Evolutionary conservation across 2,888 invertebrate species (phyloP), one percentile per base, ranked within the genome.

Genomic region (Synanthedon myopaeformis): DNA sequence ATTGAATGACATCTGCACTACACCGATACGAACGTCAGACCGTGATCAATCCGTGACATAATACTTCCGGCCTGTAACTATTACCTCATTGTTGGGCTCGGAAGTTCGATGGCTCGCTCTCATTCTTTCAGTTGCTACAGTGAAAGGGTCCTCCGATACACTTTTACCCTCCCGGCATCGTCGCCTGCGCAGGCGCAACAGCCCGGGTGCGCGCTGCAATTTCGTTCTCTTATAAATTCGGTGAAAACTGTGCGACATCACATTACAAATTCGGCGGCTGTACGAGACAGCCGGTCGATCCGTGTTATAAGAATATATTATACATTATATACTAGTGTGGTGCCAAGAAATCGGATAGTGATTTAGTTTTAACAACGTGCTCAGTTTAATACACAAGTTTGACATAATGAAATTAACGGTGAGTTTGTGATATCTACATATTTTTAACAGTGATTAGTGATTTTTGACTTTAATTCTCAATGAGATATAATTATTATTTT

Each of bases 231-330:
- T 88, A 88, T 88, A 88, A 86, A 88, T 88, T 87, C 79, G 81
- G 82, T 80, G 87, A 80, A 82, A 81, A 79, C 73, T 67, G 75
- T 64, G 71, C 74, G 71, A 79, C 79, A 82, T 75, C 77, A 86
- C 88, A 87, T 86, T 86, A 79, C 82, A 70, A 84, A 83, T 88
- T 86, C 86, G 88, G 84, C 84, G 76, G 86, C 81, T 82, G 84
- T 74, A 66, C 72, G 60, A 74, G 64, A 64, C 79, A 73, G 82
- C 79, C 79, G 85, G 74, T 76, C 75, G 72, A 78, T 72, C 72
- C 67, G 64, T 58, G 59, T 68, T 62, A 65, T 63, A 23, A 66
- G 59, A 73, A 70, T 3, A 35, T 10, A 35, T 35, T 35, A 63
- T 51, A 51, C 28, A 35, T 23, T 23, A 1, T 10, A 64, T 70